Base-by-base conservation (phyloP, 2,888 invertebrate genomes). In the Axea sp. region DNA sequence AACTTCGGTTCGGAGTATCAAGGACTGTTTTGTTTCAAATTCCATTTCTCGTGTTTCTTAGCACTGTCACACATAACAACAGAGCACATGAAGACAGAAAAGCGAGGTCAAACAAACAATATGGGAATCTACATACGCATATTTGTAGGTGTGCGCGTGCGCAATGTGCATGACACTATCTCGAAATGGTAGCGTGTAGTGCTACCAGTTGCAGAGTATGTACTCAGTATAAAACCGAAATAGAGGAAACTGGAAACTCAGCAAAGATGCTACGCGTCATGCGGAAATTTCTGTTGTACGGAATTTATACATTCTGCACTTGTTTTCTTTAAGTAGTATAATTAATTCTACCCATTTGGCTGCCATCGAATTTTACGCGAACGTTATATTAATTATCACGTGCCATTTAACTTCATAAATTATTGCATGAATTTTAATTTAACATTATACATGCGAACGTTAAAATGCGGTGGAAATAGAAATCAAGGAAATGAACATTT, bases 181-280 rank as follows among this genome's bases (percentile, higher is more conserved):
- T 82, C 80, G 80, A 79, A 82, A 80, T 80, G 81, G 81, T 77
- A 62, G 49, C 62, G 51, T 73, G 74, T 73, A 77, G 77, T 69
- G 78, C 77, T 82, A 80, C 79, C 77, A 76, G 76, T 81, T 83
- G 78, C 80, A 80, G 81, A 80, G 80, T 82, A 83, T 82, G 79
- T 59, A 67, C 65, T 67, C 53, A 39, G 45, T 53, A 59, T 74
- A 76, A 80, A 82, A 78, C 81, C 77, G 77, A 83, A 83, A 83
- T 83, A 83, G 83, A 84, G 79, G 77, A 76, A 75, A 73, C 74
- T 64, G 64, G 76, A 78, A 78, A 78, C 51, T 73, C 47, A 26
- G 53, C 33, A 37, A 53, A 59, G 51, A 59, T 65, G 49, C 30
- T 59, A 45, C 37, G 37, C 57, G 51, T 57, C 57, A 51, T 26